Base-by-base conservation (phyloP, 2,888 invertebrate species). In the Mythimna pallens region DNA sequence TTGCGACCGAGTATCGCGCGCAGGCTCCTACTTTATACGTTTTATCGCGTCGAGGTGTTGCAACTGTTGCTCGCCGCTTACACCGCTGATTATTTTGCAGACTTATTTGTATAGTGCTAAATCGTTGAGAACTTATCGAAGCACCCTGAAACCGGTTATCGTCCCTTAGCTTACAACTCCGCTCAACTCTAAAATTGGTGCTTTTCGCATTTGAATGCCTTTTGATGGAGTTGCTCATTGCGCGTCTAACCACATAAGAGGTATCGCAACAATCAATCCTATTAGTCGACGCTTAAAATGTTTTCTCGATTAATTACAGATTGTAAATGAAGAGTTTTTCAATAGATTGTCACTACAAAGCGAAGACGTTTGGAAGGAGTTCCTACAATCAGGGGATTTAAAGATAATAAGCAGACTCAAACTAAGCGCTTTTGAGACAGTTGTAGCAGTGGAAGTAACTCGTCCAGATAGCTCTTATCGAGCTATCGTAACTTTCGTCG, bases 381-480 rank as follows among this genome's bases (percentile, higher is more conserved):
- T 98, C 90, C 93, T 97, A 69, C 93, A 95, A n/a, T 96, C 97
- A 5, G 96, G 97, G 34, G 97, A 97, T 86, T 97, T 97, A 89
- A 97, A 98, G 90, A 92, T 94, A 66, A 94, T 98, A 66, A 97
- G 97, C 10, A 93, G 88, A 67, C 91, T 97, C 81, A 96, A 96
- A 66, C 90, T 98, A 64, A 97, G 97, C 0, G 95, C 97, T 0
- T 99, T 99, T 90, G 99, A 99, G 90, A 97, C 97, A 81, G 97
- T 99, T 0, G 95, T 99, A 0, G 93, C 98, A 0, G 97, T 98
- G 1, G 98, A 99, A 91, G 97, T 98, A 0, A 94, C 99, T 6
- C 97, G 99, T 9, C 99, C 99, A 0, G 99, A 99, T 90, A 96
- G 98, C 67, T 94, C 99, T 47, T 97, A 98, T 86, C 97, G 98